Conservation (phyloP, 2,888 invertebrate species). For the Drosophila barbarae region DNA sequence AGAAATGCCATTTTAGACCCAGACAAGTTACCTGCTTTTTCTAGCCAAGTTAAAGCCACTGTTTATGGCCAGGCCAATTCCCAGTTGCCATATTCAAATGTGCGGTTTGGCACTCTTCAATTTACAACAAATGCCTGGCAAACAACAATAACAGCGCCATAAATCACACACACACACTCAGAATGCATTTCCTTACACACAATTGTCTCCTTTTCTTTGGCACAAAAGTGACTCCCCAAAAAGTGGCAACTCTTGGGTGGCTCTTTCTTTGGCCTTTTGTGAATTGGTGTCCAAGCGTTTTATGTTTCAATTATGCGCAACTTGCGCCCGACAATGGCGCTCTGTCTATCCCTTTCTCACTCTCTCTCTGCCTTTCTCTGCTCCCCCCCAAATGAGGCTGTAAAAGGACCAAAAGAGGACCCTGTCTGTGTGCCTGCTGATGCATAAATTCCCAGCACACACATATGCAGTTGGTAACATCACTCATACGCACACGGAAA, state of each 20-base stretch:
- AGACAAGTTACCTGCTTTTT: background rate
- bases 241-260: constrained; percentile 11
- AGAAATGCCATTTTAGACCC: background rate
- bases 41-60: background rate
- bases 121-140: constrained; percentile 65
- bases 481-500: constrained; percentile 27
- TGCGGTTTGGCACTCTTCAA: constrained; percentile 72
- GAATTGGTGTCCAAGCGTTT: constrained; percentile 75
- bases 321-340: constrained; percentile 69
- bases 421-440: constrained; percentile 50
- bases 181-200: constrained; percentile 66
- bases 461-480: constrained; percentile 41
- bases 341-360: constrained; percentile 24
- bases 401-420: constrained; percentile 64
- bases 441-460: constrained; percentile 66
- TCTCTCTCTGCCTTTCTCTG: constrained; percentile 8
- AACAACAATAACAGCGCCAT: constrained; percentile 43
- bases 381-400: constrained; percentile 62
- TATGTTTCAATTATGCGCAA: constrained; percentile 74
- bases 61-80: constrained; percentile 13
- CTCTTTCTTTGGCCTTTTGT: constrained; percentile 61
- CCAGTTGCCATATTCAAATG: constrained; percentile 63
- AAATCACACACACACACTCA: constrained; percentile 47
- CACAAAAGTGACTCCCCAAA: constrained; percentile 37
- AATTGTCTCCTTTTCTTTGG: constrained; percentile 71